Evolutionary conservation across 1,140 invertebrate species (phyloP), one percentile per base, ranked within the genome.

Genomic region (Diplogasteroides magnus): DNA sequence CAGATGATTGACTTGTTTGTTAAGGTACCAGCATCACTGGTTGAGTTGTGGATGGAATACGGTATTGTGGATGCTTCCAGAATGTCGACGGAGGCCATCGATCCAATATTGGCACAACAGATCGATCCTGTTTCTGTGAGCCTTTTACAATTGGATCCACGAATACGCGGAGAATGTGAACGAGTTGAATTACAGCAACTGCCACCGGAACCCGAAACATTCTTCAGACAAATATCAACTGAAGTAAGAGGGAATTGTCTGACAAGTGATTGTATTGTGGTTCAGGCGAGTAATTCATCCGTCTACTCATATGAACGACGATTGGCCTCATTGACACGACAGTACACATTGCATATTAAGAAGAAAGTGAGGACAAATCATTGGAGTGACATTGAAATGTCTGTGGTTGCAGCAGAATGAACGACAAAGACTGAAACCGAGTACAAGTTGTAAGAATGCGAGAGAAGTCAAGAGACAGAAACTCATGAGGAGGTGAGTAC

Each of bases 41-140:
- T 78, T 2, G 79, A 81, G 32, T 67, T 83, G 23, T 81, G 79
- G 79, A 79, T 72, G 25, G 79, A 81, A 68, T 83, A 73, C 62
- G 79, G 79, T 15, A 61, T 81, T 26, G 56, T 83, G 3, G 72
- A 58, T 61, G 72, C 80, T 31, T 71, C 68, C 27, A 58, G 79
- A 48, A 55, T 77, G 25, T 62, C 68, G 27, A 32, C 78, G 2
- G 57, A 67, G 23, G 62, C 65, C 15, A 19, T 63, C 14, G 64
- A 61, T 37, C 65, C 77, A n/a, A 25, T 76, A 11, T 56, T 78
- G 15, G 11, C 67, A 1, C 61, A 74, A 29, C 28, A 75, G 25
- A 68, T 75, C 31, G 67, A 73, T 64, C 64, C 67, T 11, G 31
- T 58, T 2, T 64, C 55, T 58, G 56, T 64, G 28, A 56, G 29